phyloP scores from a whole-genome alignment of 1,140 invertebrate genomes.

The Gonioctena quinquepunctata region DNA sequence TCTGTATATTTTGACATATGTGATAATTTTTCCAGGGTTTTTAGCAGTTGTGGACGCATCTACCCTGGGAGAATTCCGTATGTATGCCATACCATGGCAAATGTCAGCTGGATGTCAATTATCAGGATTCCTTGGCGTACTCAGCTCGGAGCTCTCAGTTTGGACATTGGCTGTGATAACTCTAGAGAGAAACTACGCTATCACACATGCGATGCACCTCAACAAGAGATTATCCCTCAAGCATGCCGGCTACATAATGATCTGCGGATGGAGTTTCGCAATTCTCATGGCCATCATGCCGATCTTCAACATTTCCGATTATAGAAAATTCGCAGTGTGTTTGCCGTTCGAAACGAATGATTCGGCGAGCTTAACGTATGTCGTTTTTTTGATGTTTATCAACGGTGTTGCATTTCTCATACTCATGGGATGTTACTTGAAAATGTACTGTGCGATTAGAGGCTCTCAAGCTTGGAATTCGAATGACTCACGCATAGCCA shows the following conservation, averaged over 20 bases:
- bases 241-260: conserved; percentile 90
- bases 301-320: conserved; percentile 89
- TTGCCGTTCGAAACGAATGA: conserved; percentile 89
- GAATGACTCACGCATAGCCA: conserved; percentile 95
- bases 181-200: conserved; percentile 93
- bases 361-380: conserved; percentile 79
- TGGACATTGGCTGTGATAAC: conserved; percentile 97
- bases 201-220: conserved; percentile 96
- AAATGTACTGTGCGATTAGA: conserved; percentile 96
- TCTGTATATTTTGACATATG: no score
- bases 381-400: conserved; percentile 91
- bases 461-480: conserved; percentile 96
- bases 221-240: conserved; percentile 90
- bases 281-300: conserved; percentile 87
- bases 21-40: conserved; percentile 73
- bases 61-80: conserved; percentile 95
- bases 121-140: conserved; percentile 93
- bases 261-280: conserved; percentile 92
- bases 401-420: conserved; percentile 94
- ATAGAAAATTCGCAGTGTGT: conserved; percentile 95
- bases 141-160: conserved; percentile 92
- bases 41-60: conserved; percentile 94
- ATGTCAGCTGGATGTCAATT: conserved; percentile 91
- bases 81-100: conserved; percentile 96
- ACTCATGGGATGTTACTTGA: conserved; percentile 94